Evolutionary conservation across 1,140 invertebrate genomes (phyloP).

Genomic region (Propsilocerus akamusi): DNA sequence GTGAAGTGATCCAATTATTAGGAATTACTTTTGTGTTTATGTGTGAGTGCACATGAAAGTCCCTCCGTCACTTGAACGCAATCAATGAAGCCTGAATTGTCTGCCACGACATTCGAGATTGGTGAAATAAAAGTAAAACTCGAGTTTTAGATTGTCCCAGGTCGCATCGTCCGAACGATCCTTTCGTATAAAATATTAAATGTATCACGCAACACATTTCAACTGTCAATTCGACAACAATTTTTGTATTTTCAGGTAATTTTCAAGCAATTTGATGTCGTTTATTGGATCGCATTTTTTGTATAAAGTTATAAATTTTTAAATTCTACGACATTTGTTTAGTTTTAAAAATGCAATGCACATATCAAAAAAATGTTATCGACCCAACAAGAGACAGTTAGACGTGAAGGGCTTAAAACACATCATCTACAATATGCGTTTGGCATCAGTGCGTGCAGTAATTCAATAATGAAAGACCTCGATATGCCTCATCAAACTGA

Average conservation of each 20-base stretch:
- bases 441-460: background rate
- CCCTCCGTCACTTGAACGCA: no score
- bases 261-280: background rate
- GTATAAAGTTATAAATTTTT: background rate
- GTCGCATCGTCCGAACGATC: no score
- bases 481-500: background rate
- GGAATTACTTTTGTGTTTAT: no score
- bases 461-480: background rate
- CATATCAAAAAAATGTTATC: no score
- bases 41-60: no score
- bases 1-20: no score
- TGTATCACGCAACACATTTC: background rate
- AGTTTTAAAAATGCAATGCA: no score
- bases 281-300: background rate
- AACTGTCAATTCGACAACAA: slow-evolving; percentile 2
- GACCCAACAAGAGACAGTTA: no score
- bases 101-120: no score
- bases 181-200: slow-evolving; percentile 4
- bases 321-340: background rate
- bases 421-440: background rate
- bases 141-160: no score
- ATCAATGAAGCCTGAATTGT: no score
- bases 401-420: background rate
- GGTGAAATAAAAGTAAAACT: no score
- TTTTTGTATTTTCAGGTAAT: slow-evolving; percentile 3